Percentiles rank a stretch among this genome's conserved stretches.
phyloP scores from a whole-genome alignment of 2,113 vertebrate genomes.

The Colistium nudipinnis region DNA sequence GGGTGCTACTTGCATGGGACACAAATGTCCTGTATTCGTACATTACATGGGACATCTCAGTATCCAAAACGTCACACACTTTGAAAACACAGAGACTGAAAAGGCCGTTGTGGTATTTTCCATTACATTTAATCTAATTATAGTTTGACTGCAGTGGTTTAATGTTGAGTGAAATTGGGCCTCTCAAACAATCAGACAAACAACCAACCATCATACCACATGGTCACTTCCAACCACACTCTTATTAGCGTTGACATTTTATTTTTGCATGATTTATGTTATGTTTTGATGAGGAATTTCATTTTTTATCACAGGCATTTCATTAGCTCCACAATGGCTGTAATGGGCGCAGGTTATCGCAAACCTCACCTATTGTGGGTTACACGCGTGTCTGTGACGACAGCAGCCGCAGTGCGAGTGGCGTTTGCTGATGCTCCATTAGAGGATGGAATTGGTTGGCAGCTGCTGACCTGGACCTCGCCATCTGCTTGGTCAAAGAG shows the following conservation, averaged over 20 bases:
- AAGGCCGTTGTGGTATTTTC: no score
- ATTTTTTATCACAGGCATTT: slow-evolving; percentile 26
- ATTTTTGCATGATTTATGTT: not conserved
- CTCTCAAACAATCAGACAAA: not conserved
- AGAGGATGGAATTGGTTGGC: slow-evolving; percentile 51
- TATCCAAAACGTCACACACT: no score
- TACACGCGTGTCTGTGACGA: slow-evolving; percentile 7
- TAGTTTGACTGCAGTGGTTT: no score
- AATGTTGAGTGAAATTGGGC: not conserved
- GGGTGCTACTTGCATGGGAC: no score
- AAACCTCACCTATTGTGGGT: slow-evolving; percentile 46
- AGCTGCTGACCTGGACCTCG: slow-evolving; percentile 44
- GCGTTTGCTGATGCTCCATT: slow-evolving; percentile 51
- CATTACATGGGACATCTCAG: no score
- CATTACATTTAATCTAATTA: no score
- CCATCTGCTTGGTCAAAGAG: slow-evolving; percentile 63
- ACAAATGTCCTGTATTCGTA: no score
- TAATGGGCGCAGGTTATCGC: slow-evolving; percentile 42
- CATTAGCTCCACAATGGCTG: slow-evolving; percentile 29
- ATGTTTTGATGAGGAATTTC: slow-evolving; percentile 14
- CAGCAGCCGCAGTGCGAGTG: slow-evolving; percentile 5
- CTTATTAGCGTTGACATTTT: not conserved
- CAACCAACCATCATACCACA: not conserved
- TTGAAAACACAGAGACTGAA: no score
- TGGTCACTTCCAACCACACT: not conserved